Evolutionary conservation across 1,140 invertebrate genomes (phyloP).

Genomic region (Lepidostoma basale): DNA sequence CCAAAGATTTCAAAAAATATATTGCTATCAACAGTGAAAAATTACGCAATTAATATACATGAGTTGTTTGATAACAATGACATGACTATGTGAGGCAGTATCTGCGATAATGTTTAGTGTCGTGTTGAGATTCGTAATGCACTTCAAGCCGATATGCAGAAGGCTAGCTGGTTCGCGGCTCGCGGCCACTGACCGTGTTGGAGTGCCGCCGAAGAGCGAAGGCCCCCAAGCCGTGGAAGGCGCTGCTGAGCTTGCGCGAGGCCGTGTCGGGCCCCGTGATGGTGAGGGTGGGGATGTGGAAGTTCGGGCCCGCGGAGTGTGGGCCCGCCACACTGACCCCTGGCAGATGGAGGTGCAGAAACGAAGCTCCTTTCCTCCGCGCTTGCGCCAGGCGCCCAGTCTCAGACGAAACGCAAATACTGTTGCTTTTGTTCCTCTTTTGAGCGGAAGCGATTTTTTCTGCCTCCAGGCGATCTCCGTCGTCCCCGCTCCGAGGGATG

Average conservation of each 20-base stretch:
- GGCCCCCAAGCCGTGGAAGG: conserved; percentile 56
- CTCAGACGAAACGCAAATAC: conserved; percentile 51
- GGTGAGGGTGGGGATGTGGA: conserved; percentile 58
- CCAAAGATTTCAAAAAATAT: too few species aligned
- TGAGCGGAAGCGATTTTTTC: conserved; percentile 45
- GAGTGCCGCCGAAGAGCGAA: conserved; percentile 61
- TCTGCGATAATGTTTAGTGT: too few species aligned
- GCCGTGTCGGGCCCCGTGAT: conserved; percentile 57
- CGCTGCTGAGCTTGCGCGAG: conserved; percentile 55
- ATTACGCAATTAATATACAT: too few species aligned
- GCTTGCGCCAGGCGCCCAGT: conserved; percentile 40
- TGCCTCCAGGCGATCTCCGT: conserved; percentile 43
- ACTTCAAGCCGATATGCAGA: conserved; percentile 6
- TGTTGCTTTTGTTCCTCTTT: conserved; percentile 54
- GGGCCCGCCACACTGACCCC: conserved; percentile 49
- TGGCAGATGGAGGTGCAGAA: conserved; percentile 53
- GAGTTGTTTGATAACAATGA: too few species aligned
- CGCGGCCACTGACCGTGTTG: conserved; percentile 57
- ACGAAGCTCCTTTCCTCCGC: conserved; percentile 53
- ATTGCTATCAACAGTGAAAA: too few species aligned
- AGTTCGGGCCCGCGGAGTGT: conserved; percentile 53
- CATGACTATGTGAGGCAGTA: too few species aligned
- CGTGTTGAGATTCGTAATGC: too few species aligned
- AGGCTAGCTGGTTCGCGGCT: neutral
- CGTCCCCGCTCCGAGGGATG: neutral